Conservation (phyloP, 1,140 invertebrate species). For the Cecropterus lyciades region DNA sequence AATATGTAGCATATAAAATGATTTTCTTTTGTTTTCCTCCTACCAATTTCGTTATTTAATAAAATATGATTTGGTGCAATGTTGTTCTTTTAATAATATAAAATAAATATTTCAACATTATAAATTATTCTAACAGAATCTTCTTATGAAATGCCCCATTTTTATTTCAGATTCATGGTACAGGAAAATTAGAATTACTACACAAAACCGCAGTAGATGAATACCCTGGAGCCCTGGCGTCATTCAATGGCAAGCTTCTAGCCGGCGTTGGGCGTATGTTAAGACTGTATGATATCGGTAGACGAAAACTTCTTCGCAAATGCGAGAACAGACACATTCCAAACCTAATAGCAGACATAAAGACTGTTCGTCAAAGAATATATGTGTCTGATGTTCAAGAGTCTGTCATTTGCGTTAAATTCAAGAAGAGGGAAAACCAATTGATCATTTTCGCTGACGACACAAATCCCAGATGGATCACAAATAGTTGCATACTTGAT, state of each 20-base stretch:
- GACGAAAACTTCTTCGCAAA: slow-evolving; percentile 97
- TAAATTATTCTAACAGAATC: too few species aligned
- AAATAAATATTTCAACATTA: too few species aligned
- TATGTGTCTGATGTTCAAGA: slow-evolving; percentile 98
- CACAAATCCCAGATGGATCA: slow-evolving; percentile 98
- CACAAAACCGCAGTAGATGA: slow-evolving; percentile 98
- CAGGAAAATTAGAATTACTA: slow-evolving; percentile 91
- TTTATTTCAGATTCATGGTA: slow-evolving; percentile 62
- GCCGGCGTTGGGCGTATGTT: slow-evolving; percentile 97
- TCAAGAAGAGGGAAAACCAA: slow-evolving; percentile 98
- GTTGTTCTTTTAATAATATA: too few species aligned
- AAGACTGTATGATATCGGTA: slow-evolving; percentile 97
- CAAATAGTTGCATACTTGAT: slow-evolving; percentile 96
- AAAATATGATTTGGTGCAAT: too few species aligned
- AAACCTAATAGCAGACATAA: slow-evolving; percentile 96
- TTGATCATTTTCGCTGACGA: slow-evolving; percentile 99
- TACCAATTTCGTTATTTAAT: too few species aligned
- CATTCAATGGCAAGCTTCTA: slow-evolving; percentile 96
- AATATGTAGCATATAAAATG: too few species aligned
- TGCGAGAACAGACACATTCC: slow-evolving; percentile 99
- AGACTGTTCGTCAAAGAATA: slow-evolving; percentile 96
- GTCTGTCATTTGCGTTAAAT: slow-evolving; percentile 97
- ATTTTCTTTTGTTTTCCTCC: too few species aligned
- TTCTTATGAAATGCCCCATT: too few species aligned
- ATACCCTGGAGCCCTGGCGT: slow-evolving; percentile 94